Evolutionary conservation across 2,888 invertebrate species (phyloP), one percentile per base, ranked within the genome.

Genomic region (Cephus rjabovi): DNA sequence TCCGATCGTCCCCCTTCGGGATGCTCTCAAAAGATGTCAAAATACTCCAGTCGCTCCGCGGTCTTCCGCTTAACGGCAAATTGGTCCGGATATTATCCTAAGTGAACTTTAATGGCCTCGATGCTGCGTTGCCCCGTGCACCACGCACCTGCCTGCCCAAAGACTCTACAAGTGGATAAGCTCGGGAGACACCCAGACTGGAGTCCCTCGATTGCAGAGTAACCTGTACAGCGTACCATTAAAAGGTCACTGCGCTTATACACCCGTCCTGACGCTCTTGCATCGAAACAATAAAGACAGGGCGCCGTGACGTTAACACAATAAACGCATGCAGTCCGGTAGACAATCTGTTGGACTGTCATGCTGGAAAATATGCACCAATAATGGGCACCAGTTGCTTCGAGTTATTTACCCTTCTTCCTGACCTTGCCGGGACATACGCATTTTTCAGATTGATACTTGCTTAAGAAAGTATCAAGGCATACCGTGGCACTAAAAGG

Each of bases 21-120:
- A 12, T 71, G 1, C 31, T 71, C 71, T 71, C 31, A 9, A 23
- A 71, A 71, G 71, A 71, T 31, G 33, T 71, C 71, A 34, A 71
- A 71, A 56, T 56, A 56, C 31, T 71, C 34, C 15, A 11, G 31
- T 34, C 37, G 74, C 35, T 74, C 74, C 34, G 74, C 34, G 35
- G 23, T 34, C n/a, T 74, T 74, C 74, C 34, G 74, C 23, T 74
- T 79, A 83, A 85, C 84, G 84, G 85, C 86, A 85, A 87, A 87
- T 89, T 85, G 82, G 80, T 56, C 85, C 84, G 79, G 84, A 86
- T 87, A 88, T 88, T 88, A 90, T 87, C 89, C 89, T 90, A 90
- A 90, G 89, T 88, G 89, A 90, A 85, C 86, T 89, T 90, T 90
- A 90, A 90, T 89, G 90, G 86, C 86, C 84, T 76, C 82, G 85